Conservation (phyloP, 2,113 vertebrate genomes). For the Pampusana beccarii region DNA sequence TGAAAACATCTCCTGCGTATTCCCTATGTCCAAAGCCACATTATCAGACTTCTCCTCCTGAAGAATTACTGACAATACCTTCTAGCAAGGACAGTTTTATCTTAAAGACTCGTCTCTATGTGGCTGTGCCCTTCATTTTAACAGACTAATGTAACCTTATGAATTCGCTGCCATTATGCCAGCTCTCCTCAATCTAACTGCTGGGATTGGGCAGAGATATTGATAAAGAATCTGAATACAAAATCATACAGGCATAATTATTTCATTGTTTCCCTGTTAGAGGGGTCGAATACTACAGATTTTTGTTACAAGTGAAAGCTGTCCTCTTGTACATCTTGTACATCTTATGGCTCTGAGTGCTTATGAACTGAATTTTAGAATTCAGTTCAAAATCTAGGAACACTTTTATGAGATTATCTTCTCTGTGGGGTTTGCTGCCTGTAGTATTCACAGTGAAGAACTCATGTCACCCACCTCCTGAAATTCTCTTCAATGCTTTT, state of each 20-base stretch:
- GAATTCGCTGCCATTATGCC: neutral
- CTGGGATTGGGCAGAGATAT: neutral
- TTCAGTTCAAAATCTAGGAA: neutral
- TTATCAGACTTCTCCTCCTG: neutral
- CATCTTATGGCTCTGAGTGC: neutral
- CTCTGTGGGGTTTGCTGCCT: neutral
- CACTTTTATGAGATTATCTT: neutral
- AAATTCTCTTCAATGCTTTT: neutral
- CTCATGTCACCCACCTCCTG: neutral
- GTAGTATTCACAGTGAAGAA: neutral
- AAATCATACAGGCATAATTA: neutral
- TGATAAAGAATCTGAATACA: neutral
- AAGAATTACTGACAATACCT: neutral
- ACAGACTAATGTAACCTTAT: neutral
- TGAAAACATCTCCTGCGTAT: neutral
- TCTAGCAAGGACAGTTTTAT: neutral
- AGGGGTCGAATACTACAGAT: neutral
- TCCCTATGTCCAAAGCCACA: neutral
- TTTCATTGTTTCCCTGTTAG: neutral
- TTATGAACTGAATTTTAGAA: neutral
- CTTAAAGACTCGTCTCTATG: neutral
- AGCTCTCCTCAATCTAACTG: neutral
- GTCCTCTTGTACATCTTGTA: neutral
- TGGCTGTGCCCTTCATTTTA: neutral
- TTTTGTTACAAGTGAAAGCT: neutral